Percentiles rank a stretch among this genome's conserved stretches.
Evolutionary conservation across 2,888 invertebrate genomes (phyloP).

Genomic region (Caenorhabditis sp.): DNA sequence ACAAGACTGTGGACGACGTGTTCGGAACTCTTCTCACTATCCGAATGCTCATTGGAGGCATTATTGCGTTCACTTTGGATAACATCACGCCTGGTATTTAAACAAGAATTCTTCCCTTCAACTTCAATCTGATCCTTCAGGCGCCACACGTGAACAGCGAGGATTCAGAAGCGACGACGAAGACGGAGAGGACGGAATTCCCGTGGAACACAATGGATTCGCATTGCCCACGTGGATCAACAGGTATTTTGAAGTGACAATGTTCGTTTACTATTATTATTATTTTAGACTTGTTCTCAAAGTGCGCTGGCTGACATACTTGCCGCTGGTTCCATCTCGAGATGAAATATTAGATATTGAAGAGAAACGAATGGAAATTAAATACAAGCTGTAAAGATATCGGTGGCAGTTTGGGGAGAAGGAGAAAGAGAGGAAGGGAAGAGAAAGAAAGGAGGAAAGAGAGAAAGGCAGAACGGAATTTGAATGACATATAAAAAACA

Average conservation of each 20-base stretch:
- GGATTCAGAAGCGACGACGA: constrained; percentile 60
- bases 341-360: constrained; percentile 35
- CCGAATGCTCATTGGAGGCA: constrained; percentile 80
- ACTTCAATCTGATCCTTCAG: too few relatives aligned
- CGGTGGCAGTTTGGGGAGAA: too few relatives aligned
- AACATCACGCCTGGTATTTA: constrained; percentile 45
- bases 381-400: constrained; percentile 17
- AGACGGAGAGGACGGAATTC: constrained; percentile 19
- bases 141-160: constrained; percentile 67
- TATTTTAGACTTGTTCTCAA: constrained; percentile 31
- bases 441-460: background rate
- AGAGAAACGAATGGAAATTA: constrained; percentile 13
- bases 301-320: constrained; percentile 18
- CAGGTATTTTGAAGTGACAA: background rate
- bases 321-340: constrained; percentile 38
- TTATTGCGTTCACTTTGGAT: constrained; percentile 80
- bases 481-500: background rate
- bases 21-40: constrained; percentile 72
- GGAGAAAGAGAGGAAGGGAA: background rate
- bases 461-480: background rate
- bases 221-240: constrained; percentile 28
- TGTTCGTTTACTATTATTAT: background rate
- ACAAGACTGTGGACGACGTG: constrained; percentile 62
- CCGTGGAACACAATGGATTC: constrained; percentile 38
- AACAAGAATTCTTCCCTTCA: too few relatives aligned